Evolutionary conservation across 2,113 vertebrate species (phyloP), one percentile per base, ranked within the genome.

Genomic region (Agapornis roseicollis): DNA sequence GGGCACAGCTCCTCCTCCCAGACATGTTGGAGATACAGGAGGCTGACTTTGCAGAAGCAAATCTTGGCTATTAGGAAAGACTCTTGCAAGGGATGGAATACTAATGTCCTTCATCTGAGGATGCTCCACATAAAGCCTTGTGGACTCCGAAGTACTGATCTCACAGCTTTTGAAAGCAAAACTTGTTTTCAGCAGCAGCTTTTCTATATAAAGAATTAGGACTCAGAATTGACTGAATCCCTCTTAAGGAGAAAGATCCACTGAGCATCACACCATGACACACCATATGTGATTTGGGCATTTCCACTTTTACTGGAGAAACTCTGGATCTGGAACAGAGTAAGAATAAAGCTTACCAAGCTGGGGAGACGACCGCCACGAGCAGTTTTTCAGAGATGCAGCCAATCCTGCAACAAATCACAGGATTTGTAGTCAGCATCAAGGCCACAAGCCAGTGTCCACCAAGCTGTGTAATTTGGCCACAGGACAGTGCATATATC

Each of bases 381-480:
- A 66, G 78, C 85, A 93, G 79, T 68, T 93, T 95, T 91, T 63
- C 91, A 80, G 64, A 87, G 46, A 71, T 78, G 76, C 60, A 78
- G 88, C 91, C 90, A 93, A 88, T 93, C 90, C 94, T 96, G 85
- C 90, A 97, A 93, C 64, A 95, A 90, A 97, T 93, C 88, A 90
- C 94, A 86, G 92, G 94, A 83, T 86, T 85, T 90, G 88, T 41
- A 85, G 80, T 96, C 92, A 86, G 71, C 91, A 70, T 71, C 71
- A 46, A 93, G 91, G 82, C 89, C 93, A 70, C 81, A 69, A 90
- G 84, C 70, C 5, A 7, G 35, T 25, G 83, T 90, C 92, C 85
- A 85, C 61, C 44, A 50, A 83, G 79, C 79, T 93, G 79, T 53
- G 82, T 25, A 82, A 69, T 77, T 60, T 93, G 96, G 95, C 88